Evolutionary conservation across 2,888 invertebrate species (phyloP).

Genomic region (Arenicola marina): DNA sequence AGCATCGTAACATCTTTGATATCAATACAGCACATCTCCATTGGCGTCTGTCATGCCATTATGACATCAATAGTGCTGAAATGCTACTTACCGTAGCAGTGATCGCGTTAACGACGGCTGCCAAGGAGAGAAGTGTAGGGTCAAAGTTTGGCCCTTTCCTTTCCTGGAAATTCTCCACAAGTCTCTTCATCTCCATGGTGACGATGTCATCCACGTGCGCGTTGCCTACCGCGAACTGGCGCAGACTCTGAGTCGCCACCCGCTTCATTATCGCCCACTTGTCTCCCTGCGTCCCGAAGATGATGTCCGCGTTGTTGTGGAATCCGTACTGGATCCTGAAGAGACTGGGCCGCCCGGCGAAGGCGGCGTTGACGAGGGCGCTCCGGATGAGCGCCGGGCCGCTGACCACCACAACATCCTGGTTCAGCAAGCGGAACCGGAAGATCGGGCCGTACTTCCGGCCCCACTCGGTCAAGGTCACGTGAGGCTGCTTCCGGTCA

Average conservation of each 20-base stretch:
- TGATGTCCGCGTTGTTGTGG: constrained; percentile 24
- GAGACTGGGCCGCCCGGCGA: constrained; percentile 40
- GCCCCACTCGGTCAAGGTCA: constrained; percentile 39
- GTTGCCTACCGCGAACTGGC: constrained; percentile 11
- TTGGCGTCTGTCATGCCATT: background rate
- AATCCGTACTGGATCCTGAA: constrained; percentile 30
- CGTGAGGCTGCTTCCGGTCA: constrained; percentile 40
- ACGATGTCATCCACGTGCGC: constrained; percentile 17
- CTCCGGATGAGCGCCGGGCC: constrained; percentile 41
- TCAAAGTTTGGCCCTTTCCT: constrained; percentile 13
- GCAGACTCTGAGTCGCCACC: background rate
- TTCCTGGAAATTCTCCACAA: constrained; percentile 9
- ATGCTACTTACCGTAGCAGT: constrained; percentile 19
- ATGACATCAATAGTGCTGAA: background rate
- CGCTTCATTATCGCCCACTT: constrained; percentile 26
- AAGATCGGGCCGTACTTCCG: constrained; percentile 45
- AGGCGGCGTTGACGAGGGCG: constrained; percentile 39
- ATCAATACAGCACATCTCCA: background rate
- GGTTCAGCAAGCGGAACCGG: constrained; percentile 37
- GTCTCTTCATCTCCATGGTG: constrained; percentile 15
- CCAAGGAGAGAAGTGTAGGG: constrained; percentile 17
- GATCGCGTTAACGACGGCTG: constrained; percentile 27
- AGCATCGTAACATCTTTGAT: background rate
- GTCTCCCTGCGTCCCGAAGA: constrained; percentile 17
- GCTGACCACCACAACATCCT: constrained; percentile 47